Conservation (phyloP, 2,888 invertebrate species). For the Leistus spinibarbis region DNA sequence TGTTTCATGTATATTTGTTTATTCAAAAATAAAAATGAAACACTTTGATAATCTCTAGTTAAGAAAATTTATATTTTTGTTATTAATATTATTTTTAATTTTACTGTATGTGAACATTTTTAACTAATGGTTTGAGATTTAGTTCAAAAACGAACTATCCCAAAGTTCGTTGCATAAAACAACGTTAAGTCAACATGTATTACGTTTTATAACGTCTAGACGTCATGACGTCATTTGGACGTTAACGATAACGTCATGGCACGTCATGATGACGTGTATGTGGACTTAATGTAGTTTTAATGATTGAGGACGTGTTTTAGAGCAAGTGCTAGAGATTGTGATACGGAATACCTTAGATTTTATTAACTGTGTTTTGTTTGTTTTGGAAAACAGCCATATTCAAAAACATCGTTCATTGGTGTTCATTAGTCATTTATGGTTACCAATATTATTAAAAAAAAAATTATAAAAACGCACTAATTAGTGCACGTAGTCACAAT, state of each 20-base stretch:
- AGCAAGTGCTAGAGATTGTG: conserved; percentile 14
- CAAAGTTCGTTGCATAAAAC: too few species aligned
- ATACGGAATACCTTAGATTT: conserved; percentile 19
- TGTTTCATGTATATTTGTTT: conserved; percentile 20
- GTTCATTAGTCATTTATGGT: conserved; percentile 38
- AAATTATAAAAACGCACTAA: conserved; percentile 21
- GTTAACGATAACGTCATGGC: too few species aligned
- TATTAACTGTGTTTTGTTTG: background rate
- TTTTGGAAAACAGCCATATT: conserved; percentile 33
- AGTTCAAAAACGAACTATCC: background rate
- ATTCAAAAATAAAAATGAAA: background rate
- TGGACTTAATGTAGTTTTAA: background rate
- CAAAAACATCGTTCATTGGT: conserved; percentile 37
- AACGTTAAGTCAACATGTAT: too few species aligned
- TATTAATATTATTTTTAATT: background rate
- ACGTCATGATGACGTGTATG: too few species aligned
- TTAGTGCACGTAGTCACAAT: conserved; percentile 34
- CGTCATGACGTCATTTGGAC: too few species aligned
- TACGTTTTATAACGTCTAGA: too few species aligned
- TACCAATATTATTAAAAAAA: conserved; percentile 34
- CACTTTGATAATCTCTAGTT: background rate
- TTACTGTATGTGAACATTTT: background rate
- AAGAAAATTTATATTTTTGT: background rate
- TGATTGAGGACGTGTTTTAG: background rate
- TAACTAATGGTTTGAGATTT: background rate